These are phyloP conservation scores for Leptopilina syphax DNA, from an alignment of 2,888 invertebrate species.

Conservation along the genomic window DNA sequence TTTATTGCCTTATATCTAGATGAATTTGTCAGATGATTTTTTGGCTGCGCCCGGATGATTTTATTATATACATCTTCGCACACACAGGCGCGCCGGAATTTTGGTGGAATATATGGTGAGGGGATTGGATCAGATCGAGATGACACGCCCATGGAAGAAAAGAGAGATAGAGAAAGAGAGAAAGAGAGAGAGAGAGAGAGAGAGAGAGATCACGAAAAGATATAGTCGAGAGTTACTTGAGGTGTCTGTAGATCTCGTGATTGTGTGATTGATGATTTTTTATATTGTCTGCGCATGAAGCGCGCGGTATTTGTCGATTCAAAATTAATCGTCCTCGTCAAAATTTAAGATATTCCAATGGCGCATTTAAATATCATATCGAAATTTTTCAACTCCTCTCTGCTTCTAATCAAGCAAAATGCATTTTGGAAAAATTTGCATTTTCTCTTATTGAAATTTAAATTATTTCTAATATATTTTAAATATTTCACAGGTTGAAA, in stretches of 20 bases:
- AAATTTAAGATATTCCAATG: conserved; percentile 9
- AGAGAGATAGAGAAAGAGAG: conserved; percentile 54
- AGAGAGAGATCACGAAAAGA: conserved; percentile 61
- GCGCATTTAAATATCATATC: conserved; percentile 11
- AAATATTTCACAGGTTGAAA: no score
- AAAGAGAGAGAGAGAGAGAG: neutral
- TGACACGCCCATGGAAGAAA: conserved; percentile 63
- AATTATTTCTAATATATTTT: no score
- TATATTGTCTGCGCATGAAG: conserved; percentile 49
- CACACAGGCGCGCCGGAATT: conserved; percentile 57
- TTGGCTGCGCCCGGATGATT: conserved; percentile 66
- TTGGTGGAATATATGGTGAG: conserved; percentile 41
- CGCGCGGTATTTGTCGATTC: conserved; percentile 48
- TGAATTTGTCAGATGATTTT: conserved; percentile 75
- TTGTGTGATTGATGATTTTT: conserved; percentile 68
- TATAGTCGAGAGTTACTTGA: conserved; percentile 57
- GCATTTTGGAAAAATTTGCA: no score
- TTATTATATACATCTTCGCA: conserved; percentile 60
- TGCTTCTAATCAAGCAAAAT: no score
- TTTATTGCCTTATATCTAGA: conserved; percentile 75
- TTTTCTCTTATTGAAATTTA: no score
- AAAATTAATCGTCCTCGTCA: conserved; percentile 48
- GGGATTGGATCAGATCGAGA: conserved; percentile 46
- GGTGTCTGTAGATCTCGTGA: conserved; percentile 64
- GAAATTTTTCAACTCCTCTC: neutral